Conservation (phyloP, 2,888 invertebrate genomes). For the Microctonus brassicae region DNA sequence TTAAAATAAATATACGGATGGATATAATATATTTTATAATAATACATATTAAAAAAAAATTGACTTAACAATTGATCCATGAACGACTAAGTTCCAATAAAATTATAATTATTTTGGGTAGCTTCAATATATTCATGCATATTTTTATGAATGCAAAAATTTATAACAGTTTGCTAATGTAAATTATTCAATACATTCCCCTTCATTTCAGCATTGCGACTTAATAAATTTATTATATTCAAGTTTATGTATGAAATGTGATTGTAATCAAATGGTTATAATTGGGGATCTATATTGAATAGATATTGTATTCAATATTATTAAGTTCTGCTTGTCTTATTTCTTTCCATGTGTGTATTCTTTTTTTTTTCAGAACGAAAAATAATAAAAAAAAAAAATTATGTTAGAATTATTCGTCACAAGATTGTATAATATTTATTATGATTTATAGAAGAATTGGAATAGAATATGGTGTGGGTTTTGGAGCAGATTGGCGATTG, state of each 20-base stretch:
- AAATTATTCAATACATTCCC: conserved; percentile 49
- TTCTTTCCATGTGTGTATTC: too few species aligned
- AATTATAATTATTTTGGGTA: neutral
- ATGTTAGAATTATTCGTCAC: neutral
- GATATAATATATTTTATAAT: too few species aligned
- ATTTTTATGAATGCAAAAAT: too few species aligned
- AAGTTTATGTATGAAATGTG: neutral
- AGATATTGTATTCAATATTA: neutral
- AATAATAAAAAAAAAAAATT: neutral
- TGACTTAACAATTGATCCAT: too few species aligned
- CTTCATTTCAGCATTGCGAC: conserved; percentile 52
- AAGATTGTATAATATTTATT: neutral
- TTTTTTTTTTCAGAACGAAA: too few species aligned
- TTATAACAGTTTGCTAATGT: conserved; percentile 14
- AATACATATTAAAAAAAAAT: too few species aligned
- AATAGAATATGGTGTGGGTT: conserved; percentile 74
- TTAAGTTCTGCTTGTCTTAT: too few species aligned
- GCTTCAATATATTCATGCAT: conserved; percentile 9
- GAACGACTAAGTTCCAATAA: neutral
- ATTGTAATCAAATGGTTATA: neutral
- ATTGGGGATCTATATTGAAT: neutral
- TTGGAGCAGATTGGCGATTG: conserved; percentile 73
- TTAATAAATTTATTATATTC: conserved; percentile 43
- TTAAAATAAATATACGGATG: too few species aligned
- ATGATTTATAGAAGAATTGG: conserved; percentile 64